phyloP scores from a whole-genome alignment of 1,140 invertebrate genomes.

The Stenopsyche tienmushanensis region DNA sequence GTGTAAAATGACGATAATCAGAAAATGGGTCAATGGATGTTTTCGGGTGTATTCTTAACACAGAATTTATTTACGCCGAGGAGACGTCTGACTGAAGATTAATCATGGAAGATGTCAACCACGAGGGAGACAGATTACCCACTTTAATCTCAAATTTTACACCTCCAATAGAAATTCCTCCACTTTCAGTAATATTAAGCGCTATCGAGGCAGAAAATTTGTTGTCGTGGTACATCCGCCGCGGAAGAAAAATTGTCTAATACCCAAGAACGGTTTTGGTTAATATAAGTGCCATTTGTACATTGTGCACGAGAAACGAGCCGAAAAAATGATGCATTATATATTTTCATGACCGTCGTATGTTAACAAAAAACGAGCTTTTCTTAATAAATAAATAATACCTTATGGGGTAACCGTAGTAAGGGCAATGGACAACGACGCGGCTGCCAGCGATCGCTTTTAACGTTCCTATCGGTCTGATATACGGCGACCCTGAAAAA shows the following conservation, averaged over 20 bases:
- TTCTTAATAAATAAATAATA: conserved; percentile 39
- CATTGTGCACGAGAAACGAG: too few relatives aligned
- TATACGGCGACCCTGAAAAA: conserved; percentile 76
- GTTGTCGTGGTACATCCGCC: not conserved
- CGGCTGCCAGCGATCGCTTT: conserved; percentile 79
- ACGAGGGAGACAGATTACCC: conserved; percentile 20
- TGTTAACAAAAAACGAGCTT: too few relatives aligned
- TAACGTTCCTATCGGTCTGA: conserved; percentile 74
- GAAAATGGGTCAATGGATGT: too few relatives aligned
- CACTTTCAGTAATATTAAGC: not conserved
- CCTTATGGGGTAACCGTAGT: conserved; percentile 82
- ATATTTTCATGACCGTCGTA: too few relatives aligned
- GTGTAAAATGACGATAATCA: too few relatives aligned
- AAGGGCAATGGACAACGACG: conserved; percentile 79
- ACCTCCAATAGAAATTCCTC: not conserved
- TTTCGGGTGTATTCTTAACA: too few relatives aligned
- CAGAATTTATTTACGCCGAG: not conserved
- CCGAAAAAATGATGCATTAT: too few relatives aligned
- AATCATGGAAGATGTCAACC: conserved; percentile 23
- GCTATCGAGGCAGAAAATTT: not conserved
- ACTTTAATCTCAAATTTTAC: not conserved
- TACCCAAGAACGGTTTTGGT: not conserved
- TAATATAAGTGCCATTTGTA: too few relatives aligned
- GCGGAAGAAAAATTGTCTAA: not conserved
- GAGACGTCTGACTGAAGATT: conserved; percentile 16